Evolutionary conservation across 2,797 vertebrate genomes (phyloP).

Genomic region (Lacerta viridis): DNA sequence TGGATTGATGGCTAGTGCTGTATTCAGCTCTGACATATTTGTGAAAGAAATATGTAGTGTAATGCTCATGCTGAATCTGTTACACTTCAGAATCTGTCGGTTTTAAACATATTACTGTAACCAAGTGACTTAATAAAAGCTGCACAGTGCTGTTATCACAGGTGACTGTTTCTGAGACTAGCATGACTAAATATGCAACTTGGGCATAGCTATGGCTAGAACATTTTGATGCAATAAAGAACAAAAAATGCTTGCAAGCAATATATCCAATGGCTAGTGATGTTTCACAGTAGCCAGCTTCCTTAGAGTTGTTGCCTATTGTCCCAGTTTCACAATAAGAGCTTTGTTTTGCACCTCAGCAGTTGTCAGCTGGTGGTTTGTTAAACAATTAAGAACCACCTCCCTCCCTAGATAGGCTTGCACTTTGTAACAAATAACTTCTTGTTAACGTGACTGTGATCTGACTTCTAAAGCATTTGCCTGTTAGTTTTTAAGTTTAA

Average conservation of each 20-base stretch:
- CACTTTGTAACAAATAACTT: constrained; percentile 48
- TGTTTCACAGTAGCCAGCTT: not conserved
- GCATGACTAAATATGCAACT: not conserved
- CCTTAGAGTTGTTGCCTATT: constrained; percentile 56
- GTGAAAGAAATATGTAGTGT: constrained; percentile 80
- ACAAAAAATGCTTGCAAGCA: not conserved
- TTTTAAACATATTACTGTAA: constrained; percentile 83
- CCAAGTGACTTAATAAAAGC: constrained; percentile 85
- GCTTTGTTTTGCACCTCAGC: constrained; percentile 78
- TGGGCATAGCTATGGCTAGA: constrained; percentile 2
- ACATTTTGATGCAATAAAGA: not conserved
- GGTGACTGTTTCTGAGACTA: constrained; percentile 54
- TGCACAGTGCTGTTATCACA: constrained; percentile 81
- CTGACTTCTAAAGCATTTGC: constrained; percentile 8
- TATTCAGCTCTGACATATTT: constrained; percentile 80
- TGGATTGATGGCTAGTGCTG: constrained; percentile 81
- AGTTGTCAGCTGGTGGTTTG: constrained; percentile 75
- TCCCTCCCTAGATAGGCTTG: constrained; percentile 24
- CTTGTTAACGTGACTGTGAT: constrained; percentile 60
- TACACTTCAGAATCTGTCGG: constrained; percentile 79
- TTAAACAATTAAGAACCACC: constrained; percentile 52
- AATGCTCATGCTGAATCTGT: constrained; percentile 80
- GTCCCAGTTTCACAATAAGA: constrained; percentile 72
- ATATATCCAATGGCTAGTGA: not conserved
- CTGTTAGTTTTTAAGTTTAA: constrained; percentile 9